Conservation (phyloP, 2,797 vertebrate species). For the Rhabdomys pumilio region DNA sequence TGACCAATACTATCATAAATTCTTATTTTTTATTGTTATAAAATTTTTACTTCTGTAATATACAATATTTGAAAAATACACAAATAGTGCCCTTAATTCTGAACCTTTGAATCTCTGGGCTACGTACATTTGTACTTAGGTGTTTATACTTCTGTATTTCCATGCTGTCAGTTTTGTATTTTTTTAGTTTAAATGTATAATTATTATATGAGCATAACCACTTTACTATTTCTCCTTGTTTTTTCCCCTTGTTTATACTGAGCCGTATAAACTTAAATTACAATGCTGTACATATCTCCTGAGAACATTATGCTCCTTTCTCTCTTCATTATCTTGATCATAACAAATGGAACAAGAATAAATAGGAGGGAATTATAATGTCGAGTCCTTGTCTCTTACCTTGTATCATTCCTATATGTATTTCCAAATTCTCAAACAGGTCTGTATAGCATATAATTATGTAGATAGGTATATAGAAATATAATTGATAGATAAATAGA, state of each 20-base stretch:
- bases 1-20: background rate
- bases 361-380: background rate
- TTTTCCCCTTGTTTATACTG: background rate
- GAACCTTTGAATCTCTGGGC: background rate
- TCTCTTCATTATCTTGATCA: background rate
- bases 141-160: background rate
- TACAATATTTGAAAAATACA: background rate
- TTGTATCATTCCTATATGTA: background rate
- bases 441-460: background rate
- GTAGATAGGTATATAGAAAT: background rate
- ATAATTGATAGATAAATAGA: background rate
- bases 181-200: background rate
- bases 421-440: background rate
- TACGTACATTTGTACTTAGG: background rate
- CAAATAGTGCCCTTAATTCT: background rate
- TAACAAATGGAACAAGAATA: background rate
- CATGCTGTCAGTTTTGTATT: background rate
- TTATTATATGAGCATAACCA: background rate
- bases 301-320: background rate
- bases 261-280: background rate
- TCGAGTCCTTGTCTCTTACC: background rate
- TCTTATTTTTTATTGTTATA: background rate
- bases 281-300: background rate
- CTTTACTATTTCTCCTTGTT: conserved; percentile 7
- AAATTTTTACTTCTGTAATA: background rate